A percentile compares a stretch with the other conserved stretches of the same genome.
Conservation (phyloP, 1,140 invertebrate genomes). For the Danaus plexippus region DNA sequence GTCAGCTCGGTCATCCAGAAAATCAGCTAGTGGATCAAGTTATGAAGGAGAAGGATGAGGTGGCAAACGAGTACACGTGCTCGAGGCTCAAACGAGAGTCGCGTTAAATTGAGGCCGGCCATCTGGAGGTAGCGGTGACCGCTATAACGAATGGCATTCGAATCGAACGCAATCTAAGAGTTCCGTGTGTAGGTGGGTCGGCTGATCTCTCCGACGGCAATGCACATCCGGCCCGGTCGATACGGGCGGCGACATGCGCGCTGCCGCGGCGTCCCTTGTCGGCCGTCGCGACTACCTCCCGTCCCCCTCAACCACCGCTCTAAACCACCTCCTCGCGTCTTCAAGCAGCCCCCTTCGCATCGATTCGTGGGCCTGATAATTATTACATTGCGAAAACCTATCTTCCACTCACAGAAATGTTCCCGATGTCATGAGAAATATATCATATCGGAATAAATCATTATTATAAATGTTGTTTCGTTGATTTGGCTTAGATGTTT, state of each 20-base stretch:
- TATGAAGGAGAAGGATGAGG: slow-evolving; percentile 13
- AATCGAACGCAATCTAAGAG: slow-evolving; percentile 36
- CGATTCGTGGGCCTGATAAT: slow-evolving; percentile 63
- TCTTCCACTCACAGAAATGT: too few species aligned
- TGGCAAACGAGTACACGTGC: slow-evolving; percentile 7
- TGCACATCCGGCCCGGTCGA: slow-evolving; percentile 68
- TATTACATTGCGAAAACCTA: slow-evolving; percentile 47
- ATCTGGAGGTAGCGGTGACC: slow-evolving; percentile 18
- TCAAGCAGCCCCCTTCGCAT: slow-evolving; percentile 53
- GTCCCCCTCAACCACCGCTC: slow-evolving; percentile 17
- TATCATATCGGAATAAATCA: too few species aligned
- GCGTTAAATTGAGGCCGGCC: slow-evolving; percentile 21
- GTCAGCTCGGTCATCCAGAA: slow-evolving; percentile 10
- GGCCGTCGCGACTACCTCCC: slow-evolving; percentile 30
- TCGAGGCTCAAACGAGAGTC: slow-evolving; percentile 16
- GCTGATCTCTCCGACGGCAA: slow-evolving; percentile 56
- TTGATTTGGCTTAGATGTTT: too few species aligned
- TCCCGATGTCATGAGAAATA: background rate
- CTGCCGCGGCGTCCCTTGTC: slow-evolving; percentile 43
- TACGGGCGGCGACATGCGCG: slow-evolving; percentile 64
- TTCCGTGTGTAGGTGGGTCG: slow-evolving; percentile 50
- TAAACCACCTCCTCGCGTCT: slow-evolving; percentile 35
- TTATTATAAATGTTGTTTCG: too few species aligned
- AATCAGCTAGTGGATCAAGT: slow-evolving; percentile 7
- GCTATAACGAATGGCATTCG: slow-evolving; percentile 31